Evolutionary conservation across 2,797 vertebrate genomes (phyloP), one percentile per base, ranked within the genome.

Genomic region (Acrocephalus scirpaceus): DNA sequence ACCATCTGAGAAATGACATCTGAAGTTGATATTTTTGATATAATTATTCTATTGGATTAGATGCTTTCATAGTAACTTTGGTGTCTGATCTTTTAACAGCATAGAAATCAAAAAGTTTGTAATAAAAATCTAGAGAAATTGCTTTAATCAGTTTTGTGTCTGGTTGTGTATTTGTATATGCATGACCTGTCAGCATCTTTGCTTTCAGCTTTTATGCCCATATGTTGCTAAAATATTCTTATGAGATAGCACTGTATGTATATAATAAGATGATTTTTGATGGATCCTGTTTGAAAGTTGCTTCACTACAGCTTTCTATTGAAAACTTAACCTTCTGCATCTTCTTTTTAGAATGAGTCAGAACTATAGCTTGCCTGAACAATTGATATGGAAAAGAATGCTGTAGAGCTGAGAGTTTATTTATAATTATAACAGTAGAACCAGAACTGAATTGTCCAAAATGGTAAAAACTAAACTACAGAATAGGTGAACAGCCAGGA

Each of bases 271-370:
- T 78, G 47, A 44, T 54, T 92, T 93, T 91, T 62, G 45, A 38
- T 92, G 38, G 32, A 62, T 12, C 8, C 34, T 80, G 18, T 83
- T 86, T 77, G 36, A 45, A 86, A 86, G 62, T 88, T 84, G 27
- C 13, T 87, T 87, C 29, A 6, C 26, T 66, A 2, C 56, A 53
- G 32, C 34, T 78, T 92, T 83, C 21, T 78, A 1, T 78, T 81
- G 83, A 91, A 50, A 34, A 75, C 21, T 90, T 36, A 25, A 25
- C 38, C 60, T 90, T 75, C 61, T 91, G n/a, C 26, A 62, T 44
- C 54, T 78, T 91, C 51, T 57, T 95, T 78, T 91, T 71, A 62
- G 62, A 77, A 65, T 80, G 53, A 91, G 54, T 91, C 73, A 64
- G 64, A 85, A 8, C 10, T 88, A 19, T n/a, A 53, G 56, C 23